Evolutionary conservation across 1,140 invertebrate species (phyloP), one percentile per base, ranked within the genome.

Genomic region (Ceratitis capitata): DNA sequence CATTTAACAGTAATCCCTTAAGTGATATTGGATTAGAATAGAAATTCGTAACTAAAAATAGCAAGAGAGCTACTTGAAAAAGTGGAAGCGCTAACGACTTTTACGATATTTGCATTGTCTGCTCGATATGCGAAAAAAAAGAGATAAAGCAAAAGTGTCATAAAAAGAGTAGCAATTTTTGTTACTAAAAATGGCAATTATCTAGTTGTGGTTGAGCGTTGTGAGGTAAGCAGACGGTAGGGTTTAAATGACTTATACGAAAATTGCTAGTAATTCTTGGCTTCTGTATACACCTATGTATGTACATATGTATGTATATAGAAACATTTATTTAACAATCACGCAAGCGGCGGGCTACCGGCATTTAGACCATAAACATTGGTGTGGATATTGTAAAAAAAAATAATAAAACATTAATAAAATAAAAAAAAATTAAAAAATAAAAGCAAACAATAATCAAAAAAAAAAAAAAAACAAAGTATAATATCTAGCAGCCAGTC

Each of bases 21-120:
- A 69, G 39, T 69, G 12, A 29, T 29, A 69, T n/a, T n/a, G n/a
- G n/a, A n/a, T n/a, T n/a, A n/a, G n/a, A n/a, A n/a, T n/a, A n/a
- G n/a, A n/a, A n/a, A n/a, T n/a, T n/a, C n/a, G n/a, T 69, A 35
- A 35, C 32, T 16, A 69, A 69, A 69, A 69, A 69, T 69, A 69
- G 61, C 14, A 3, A 35, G 14, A 9, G 14, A 69, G 61, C 61
- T 39, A 69, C 61, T 69, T 32, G 3, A 69, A 32, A 35, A 69
- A n/a, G n/a, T n/a, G 32, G 16, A n/a, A 19, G 19, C 19, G 29
- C 58, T 69, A 69, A 69, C 5, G 16, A 69, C 7, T 53, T 14
- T 39, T 69, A 35, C 39, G 26, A 39, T 35, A 14, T 39, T 69
- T 69, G 32, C 39, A 35, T 69, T 69, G 61, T 35, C 61, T 69